These are phyloP conservation scores for Pachypsylla venusta DNA, from an alignment of 1,140 invertebrate genomes.

Conservation along the genomic window DNA sequence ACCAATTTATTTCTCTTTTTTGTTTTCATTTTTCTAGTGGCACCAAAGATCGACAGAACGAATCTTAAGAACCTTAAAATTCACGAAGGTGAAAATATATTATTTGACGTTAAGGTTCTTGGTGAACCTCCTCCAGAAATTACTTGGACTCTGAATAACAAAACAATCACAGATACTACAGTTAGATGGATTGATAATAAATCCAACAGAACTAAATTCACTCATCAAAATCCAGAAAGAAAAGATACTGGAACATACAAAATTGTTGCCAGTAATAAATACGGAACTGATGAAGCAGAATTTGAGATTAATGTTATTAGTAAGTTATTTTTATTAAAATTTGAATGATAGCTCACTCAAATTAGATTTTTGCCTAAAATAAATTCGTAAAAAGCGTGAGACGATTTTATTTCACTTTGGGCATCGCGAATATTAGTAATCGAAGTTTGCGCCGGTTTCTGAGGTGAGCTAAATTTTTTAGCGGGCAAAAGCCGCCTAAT, in stretches of 20 bases:
- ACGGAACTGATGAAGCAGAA: slow-evolving; percentile 76
- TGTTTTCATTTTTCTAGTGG: slow-evolving; percentile 42
- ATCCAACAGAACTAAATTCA: slow-evolving; percentile 74
- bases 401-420: too few relatives aligned
- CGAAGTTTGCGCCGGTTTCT: too few relatives aligned
- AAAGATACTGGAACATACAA: slow-evolving; percentile 77
- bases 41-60: slow-evolving; percentile 78
- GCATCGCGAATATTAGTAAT: too few relatives aligned
- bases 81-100: slow-evolving; percentile 66
- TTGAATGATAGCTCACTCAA: too few relatives aligned
- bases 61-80: slow-evolving; percentile 60
- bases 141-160: slow-evolving; percentile 50
- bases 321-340: slow-evolving; percentile 40
- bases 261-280: slow-evolving; percentile 69
- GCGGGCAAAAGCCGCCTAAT: too few relatives aligned
- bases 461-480: too few relatives aligned
- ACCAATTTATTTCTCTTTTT: slow-evolving; percentile 16
- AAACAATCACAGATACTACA: slow-evolving; percentile 34
- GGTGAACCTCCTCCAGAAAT: slow-evolving; percentile 73
- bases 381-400: too few relatives aligned
- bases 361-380: too few relatives aligned
- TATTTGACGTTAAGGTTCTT: slow-evolving; percentile 65
- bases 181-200: slow-evolving; percentile 56
- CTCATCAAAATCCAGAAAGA: slow-evolving; percentile 61
- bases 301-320: slow-evolving; percentile 80